Base-by-base conservation (phyloP, 2,113 vertebrate species). In the Catagonus wagneri region DNA sequence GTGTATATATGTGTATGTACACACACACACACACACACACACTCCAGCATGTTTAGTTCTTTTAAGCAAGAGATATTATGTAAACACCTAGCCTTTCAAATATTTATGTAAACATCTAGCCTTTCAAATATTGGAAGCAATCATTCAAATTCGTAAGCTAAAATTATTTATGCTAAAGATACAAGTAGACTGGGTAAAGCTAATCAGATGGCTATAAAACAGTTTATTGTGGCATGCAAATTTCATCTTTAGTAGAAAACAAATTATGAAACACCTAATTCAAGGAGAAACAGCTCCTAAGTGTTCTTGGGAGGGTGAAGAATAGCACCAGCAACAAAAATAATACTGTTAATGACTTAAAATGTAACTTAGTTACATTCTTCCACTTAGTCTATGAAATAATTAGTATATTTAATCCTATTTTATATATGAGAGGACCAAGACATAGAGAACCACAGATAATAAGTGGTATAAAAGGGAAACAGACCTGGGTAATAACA, bases 161-260 rank as follows among this genome's bases (percentile, higher is more conserved):
- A 72, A 93, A 84, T 72, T 68, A 87, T 61, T 93, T 81, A 1
- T 83, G 17, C 25, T 90, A 60, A 71, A 61, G 32, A 13, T 68
- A 39, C 93, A 83, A 63, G 3, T 74, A 66, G 63, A 93, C 90
- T 66, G 61, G 52, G 7, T 80, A 72, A 71, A 54, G 27, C 50
- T 92, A 85, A 85, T 87, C 15, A 81, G 7, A 76, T 81, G 12
- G 6, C 36, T 83, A 54, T n/a, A 71, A 85, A 3, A 20, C 12
- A 58, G 63, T 6, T 90, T 60, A 72, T 66, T 92, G 15, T 71
- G 34, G 74, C 17, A 75, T 9, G 17, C 2, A 85, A 7, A 79
- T 89, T 58, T 95, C 27, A 71, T 81, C n/a, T 86, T 87, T 72
- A 60, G 58, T 78, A 83, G 34, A 66, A 84, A 95, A 74, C 25